Percentiles rank a stretch among this genome's conserved stretches.
Conservation (phyloP, 2,888 invertebrate genomes). For the Acanthosepion pharaonis region DNA sequence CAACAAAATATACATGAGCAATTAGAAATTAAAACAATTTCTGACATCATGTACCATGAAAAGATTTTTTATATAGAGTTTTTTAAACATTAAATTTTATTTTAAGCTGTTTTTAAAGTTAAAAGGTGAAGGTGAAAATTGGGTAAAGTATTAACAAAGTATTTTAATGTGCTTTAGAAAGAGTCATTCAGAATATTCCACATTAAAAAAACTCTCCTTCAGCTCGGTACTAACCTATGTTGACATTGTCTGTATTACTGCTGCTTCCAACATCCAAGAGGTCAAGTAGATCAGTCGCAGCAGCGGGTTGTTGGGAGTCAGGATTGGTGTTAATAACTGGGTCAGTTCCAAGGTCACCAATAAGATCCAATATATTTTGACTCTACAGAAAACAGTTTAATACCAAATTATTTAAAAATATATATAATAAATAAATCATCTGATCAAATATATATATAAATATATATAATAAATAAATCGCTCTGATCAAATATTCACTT, state of each 20-base stretch:
- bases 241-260: constrained; percentile 50
- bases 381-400: constrained; percentile 61
- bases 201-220: too few relatives aligned
- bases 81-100: too few relatives aligned
- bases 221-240: constrained; percentile 38
- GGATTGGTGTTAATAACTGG: constrained; percentile 77
- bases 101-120: neutral
- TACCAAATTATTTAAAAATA: neutral
- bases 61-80: too few relatives aligned
- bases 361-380: constrained; percentile 83
- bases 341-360: constrained; percentile 78
- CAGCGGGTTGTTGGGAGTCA: constrained; percentile 53
- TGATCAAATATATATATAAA: neutral
- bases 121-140: neutral
- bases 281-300: constrained; percentile 85
- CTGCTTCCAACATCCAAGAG: constrained; percentile 79
- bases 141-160: neutral
- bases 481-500: too few relatives aligned
- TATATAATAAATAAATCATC: neutral
- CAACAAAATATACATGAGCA: too few relatives aligned
- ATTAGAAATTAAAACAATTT: too few relatives aligned
- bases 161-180: too few relatives aligned
- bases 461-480: neutral
- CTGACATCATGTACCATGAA: too few relatives aligned
- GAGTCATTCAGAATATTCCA: too few relatives aligned